These are phyloP conservation scores for Metacarcinus magister DNA, from an alignment of 2,888 invertebrate genomes.

Conservation along the genomic window DNA sequence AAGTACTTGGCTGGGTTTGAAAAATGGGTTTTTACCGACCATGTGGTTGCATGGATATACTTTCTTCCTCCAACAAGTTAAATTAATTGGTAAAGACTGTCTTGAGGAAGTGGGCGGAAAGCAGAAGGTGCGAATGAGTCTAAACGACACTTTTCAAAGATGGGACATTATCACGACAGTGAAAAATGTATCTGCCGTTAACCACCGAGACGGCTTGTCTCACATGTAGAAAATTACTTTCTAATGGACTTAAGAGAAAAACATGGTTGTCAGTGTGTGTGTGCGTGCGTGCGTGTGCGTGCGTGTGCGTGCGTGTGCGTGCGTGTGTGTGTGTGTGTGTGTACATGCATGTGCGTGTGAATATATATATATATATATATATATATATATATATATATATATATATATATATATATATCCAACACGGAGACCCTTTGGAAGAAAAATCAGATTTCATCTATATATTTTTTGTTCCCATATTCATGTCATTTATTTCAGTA, in stretches of 20 bases:
- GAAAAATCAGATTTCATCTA: not conserved
- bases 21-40: too few species aligned
- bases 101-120: not conserved
- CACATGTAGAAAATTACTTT: not conserved
- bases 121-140: not conserved
- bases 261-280: conserved; percentile 4
- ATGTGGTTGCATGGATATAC: not conserved
- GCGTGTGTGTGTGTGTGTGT: not conserved
- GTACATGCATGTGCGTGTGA: not conserved
- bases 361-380: not conserved
- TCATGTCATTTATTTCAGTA: not conserved
- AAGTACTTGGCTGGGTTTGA: too few species aligned
- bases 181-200: not conserved
- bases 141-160: conserved; percentile 14
- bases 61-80: not conserved
- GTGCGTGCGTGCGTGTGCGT: not conserved
- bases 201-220: not conserved
- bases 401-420: not conserved
- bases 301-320: not conserved
- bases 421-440: not conserved
- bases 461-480: not conserved
- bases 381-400: not conserved
- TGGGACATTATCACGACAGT: conserved; percentile 12
- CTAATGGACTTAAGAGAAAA: not conserved
- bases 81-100: not conserved